phyloP scores from a whole-genome alignment of 2,797 vertebrate genomes.

The Loris lydekkerianus region DNA sequence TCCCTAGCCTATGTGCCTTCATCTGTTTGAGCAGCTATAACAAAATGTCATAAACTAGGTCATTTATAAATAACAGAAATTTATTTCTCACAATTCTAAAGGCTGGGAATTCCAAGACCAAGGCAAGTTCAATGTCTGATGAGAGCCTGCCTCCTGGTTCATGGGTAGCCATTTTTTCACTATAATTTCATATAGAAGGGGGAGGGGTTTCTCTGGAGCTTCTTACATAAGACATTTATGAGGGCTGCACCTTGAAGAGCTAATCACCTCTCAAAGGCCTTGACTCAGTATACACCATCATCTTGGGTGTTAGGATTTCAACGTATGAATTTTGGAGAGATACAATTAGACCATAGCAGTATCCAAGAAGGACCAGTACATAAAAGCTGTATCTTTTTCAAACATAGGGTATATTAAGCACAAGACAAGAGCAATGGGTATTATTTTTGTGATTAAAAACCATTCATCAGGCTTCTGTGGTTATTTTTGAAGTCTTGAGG shows the following conservation, averaged over 20 bases:
- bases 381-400: constrained; percentile 71
- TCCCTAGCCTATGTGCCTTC: neutral
- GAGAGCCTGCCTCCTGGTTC: neutral
- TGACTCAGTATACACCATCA: neutral
- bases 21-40: neutral
- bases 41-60: neutral
- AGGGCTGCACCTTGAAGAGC: neutral
- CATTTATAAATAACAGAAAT: neutral
- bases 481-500: constrained; percentile 57
- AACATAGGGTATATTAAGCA: constrained; percentile 76
- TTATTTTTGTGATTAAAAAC: constrained; percentile 65
- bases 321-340: neutral
- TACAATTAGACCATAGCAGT: neutral
- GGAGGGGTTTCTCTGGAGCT: neutral
- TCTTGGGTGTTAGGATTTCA: neutral
- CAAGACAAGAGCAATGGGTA: constrained; percentile 58
- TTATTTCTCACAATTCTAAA: neutral
- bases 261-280: neutral
- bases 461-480: constrained; percentile 26
- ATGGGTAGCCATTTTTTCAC: neutral
- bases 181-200: neutral
- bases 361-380: constrained; percentile 62
- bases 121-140: neutral
- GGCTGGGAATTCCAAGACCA: neutral
- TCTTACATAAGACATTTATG: neutral